Conservation (phyloP, 2,888 invertebrate species). For the Drosophila eohydei region DNA sequence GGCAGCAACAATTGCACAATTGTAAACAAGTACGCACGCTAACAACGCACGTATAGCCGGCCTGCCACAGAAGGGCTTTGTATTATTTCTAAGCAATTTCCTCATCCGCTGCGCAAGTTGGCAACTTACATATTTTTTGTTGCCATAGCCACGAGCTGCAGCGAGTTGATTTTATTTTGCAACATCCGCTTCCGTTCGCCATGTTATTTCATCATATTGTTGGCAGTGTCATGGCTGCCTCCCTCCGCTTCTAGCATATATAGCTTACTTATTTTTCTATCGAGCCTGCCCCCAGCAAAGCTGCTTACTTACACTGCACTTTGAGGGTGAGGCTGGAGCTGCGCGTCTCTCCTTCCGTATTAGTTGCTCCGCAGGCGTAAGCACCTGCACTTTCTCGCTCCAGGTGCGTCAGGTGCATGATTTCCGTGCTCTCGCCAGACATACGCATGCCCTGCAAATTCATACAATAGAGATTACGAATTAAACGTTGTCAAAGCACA, state of each 20-base stretch:
- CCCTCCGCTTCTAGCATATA: not conserved
- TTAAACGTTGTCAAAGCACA: not conserved
- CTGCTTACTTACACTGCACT: slow-evolving; percentile 90
- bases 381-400: slow-evolving; percentile 90
- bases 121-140: slow-evolving; percentile 45
- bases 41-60: slow-evolving; percentile 8
- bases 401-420: slow-evolving; percentile 89
- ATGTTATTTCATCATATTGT: slow-evolving; percentile 59
- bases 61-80: slow-evolving; percentile 45
- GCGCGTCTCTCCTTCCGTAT: slow-evolving; percentile 92
- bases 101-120: slow-evolving; percentile 64
- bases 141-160: slow-evolving; percentile 27
- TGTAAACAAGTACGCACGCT: slow-evolving; percentile 59
- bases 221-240: slow-evolving; percentile 21
- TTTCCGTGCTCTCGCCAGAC: slow-evolving; percentile 85
- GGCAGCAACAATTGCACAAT: slow-evolving; percentile 61
- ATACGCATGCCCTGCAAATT: slow-evolving; percentile 85
- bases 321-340: slow-evolving; percentile 90
- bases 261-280: slow-evolving; percentile 27
- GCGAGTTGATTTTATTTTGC: slow-evolving; percentile 66
- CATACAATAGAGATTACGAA: slow-evolving; percentile 6
- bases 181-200: slow-evolving; percentile 68
- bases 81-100: slow-evolving; percentile 79
- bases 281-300: slow-evolving; percentile 23
- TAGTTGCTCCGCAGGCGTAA: slow-evolving; percentile 92